phyloP scores from a whole-genome alignment of 2,797 vertebrate genomes.

The Chaetophractus vellerosus region DNA sequence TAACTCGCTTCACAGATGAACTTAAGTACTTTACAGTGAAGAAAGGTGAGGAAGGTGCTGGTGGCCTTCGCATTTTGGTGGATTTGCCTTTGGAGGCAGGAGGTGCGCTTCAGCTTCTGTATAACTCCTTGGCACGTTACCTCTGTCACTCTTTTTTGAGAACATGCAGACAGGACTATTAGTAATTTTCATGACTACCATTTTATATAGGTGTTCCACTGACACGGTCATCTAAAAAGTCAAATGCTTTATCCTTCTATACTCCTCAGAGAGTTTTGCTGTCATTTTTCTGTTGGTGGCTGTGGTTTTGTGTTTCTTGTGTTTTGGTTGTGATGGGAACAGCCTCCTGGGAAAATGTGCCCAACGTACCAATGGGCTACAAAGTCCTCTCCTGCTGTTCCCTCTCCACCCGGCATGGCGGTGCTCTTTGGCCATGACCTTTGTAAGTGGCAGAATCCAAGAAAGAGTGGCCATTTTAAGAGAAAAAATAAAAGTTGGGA shows the following conservation, averaged over 20 bases:
- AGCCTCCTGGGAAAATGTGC: neutral
- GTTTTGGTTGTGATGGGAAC: neutral
- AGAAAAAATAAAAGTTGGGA: slow-evolving; percentile 64
- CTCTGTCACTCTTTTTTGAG: neutral
- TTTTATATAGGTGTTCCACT: neutral
- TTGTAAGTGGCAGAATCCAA: neutral
- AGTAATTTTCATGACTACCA: neutral
- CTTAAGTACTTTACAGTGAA: neutral
- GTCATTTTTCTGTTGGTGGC: neutral
- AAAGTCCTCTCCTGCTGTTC: neutral
- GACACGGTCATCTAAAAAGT: neutral
- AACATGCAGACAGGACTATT: neutral
- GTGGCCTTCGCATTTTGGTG: neutral
- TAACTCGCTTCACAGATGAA: neutral
- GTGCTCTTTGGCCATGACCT: neutral
- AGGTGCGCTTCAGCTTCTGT: neutral
- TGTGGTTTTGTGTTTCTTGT: neutral
- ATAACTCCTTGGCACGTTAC: neutral
- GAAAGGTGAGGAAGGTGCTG: neutral
- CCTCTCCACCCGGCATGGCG: too few relatives aligned
- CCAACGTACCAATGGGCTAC: rapidly evolving
- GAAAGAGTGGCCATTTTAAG: slow-evolving; percentile 1
- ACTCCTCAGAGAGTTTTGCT: neutral
- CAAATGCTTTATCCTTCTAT: neutral
- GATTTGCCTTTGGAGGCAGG: neutral